These are phyloP conservation scores for Capreolus pygargus DNA, from an alignment of 2,113 vertebrate genomes.

Conservation along the genomic window DNA sequence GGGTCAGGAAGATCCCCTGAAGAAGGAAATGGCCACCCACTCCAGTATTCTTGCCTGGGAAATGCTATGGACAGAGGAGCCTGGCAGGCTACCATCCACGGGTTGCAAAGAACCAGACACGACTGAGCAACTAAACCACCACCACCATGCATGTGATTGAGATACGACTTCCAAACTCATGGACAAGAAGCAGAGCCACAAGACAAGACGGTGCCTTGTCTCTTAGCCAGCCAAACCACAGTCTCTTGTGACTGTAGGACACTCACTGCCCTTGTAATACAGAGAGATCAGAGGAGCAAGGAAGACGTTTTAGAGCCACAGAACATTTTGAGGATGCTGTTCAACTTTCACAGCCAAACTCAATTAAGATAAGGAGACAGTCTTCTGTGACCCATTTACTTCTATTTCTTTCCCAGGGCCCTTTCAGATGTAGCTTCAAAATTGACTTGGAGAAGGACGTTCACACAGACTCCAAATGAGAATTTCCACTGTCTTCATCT, in stretches of 20 bases:
- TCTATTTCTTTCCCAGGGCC: accelerated
- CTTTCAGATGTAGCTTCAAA: neutral
- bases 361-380: neutral
- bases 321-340: neutral
- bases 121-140: neutral
- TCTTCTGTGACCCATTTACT: neutral
- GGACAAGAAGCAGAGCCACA: accelerated
- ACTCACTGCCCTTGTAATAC: accelerated
- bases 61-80: neutral
- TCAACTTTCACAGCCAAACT: neutral
- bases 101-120: neutral
- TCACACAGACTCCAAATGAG: neutral
- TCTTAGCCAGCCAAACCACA: neutral
- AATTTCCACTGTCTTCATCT: neutral
- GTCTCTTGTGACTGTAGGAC: neutral
- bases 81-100: neutral
- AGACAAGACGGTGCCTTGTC: accelerated
- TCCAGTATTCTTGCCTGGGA: neutral
- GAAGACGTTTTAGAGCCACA: neutral
- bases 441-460: neutral
- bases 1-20: neutral
- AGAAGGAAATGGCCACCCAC: neutral
- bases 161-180: accelerated
- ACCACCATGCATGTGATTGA: neutral
- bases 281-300: too few species aligned